Percentiles rank a stretch among this genome's conserved stretches.
Conservation (phyloP, 1,140 invertebrate species). For the Teleopsis dalmanni region DNA sequence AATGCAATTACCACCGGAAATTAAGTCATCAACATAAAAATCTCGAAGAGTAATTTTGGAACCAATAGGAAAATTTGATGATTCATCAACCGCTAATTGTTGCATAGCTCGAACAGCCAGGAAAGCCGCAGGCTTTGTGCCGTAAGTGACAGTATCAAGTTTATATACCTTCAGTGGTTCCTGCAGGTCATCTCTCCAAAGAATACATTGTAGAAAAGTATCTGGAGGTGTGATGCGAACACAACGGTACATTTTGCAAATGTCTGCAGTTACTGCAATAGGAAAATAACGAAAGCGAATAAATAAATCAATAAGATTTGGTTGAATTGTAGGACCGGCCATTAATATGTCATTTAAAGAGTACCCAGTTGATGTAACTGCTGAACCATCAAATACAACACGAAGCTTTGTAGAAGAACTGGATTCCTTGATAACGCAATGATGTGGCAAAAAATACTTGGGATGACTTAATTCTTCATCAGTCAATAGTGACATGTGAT, state of each 20-base stretch:
- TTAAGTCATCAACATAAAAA: conserved; percentile 43
- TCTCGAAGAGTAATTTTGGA: conserved; percentile 17
- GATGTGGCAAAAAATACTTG: conserved; percentile 12
- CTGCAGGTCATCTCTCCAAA: too few species aligned
- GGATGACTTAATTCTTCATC: background rate
- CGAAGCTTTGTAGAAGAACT: conserved; percentile 19
- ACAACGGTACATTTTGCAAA: conserved; percentile 19
- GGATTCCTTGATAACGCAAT: conserved; percentile 12
- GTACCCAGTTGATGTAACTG: conserved; percentile 6
- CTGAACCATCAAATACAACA: conserved; percentile 14
- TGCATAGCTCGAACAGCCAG: conserved; percentile 23
- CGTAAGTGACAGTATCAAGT: too few species aligned
- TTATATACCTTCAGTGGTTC: too few species aligned
- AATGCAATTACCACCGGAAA: conserved; percentile 23
- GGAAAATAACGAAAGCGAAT: conserved; percentile 35
- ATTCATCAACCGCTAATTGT: conserved; percentile 34
- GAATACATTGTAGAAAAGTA: conserved; percentile 6
- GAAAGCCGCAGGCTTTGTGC: conserved; percentile 22
- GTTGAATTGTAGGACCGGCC: conserved; percentile 15
- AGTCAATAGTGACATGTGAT: background rate
- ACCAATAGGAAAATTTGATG: conserved; percentile 4
- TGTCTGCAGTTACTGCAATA: conserved; percentile 9
- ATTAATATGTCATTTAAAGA: conserved; percentile 18
- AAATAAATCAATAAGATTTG: conserved; percentile 27
- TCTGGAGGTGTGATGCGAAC: conserved; percentile 1